Percentiles rank a stretch among this genome's conserved stretches.
Evolutionary conservation across 2,797 vertebrate genomes (phyloP).

Genomic region (Odontamblyopus lacepedii): DNA sequence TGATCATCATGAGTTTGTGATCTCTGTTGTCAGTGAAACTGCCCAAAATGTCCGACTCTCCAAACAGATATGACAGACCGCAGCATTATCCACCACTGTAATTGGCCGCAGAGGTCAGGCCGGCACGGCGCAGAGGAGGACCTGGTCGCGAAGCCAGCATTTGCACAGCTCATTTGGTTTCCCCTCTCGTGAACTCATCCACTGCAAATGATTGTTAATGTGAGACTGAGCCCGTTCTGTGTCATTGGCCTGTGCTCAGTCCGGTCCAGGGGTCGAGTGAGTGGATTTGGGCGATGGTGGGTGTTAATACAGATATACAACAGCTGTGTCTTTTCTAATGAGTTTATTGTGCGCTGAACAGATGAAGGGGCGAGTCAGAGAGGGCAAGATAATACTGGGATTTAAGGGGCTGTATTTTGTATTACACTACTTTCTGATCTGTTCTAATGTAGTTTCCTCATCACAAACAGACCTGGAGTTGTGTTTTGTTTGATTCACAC

Average conservation of each 20-base stretch:
- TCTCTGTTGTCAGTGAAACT: slow-evolving; percentile 68
- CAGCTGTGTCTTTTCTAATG: slow-evolving; percentile 34
- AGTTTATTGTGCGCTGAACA: slow-evolving; percentile 50
- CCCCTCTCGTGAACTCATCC: slow-evolving; percentile 14
- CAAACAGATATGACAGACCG: slow-evolving; percentile 68
- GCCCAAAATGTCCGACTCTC: slow-evolving; percentile 68
- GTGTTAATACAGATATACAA: slow-evolving; percentile 55
- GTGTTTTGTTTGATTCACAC: too few relatives aligned
- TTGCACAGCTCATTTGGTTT: slow-evolving; percentile 49
- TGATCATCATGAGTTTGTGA: slow-evolving; percentile 72
- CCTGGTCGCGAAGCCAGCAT: slow-evolving; percentile 59
- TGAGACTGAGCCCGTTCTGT: slow-evolving; percentile 18
- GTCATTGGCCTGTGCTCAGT: slow-evolving; percentile 5
- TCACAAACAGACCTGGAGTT: too few relatives aligned
- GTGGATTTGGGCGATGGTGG: slow-evolving; percentile 52
- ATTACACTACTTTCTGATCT: too few relatives aligned
- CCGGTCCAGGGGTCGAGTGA: slow-evolving; percentile 35
- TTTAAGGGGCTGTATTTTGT: background rate
- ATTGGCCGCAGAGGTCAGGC: slow-evolving; percentile 75
- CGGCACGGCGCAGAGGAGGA: slow-evolving; percentile 43
- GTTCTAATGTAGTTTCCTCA: too few relatives aligned
- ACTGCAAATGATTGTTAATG: slow-evolving; percentile 46
- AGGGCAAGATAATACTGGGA: slow-evolving; percentile 39
- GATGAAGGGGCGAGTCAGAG: slow-evolving; percentile 40
- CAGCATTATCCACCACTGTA: slow-evolving; percentile 67